These are phyloP conservation scores for Tachysurus fulvidraco DNA, from an alignment of 2,113 vertebrate genomes.

Conservation along the genomic window DNA sequence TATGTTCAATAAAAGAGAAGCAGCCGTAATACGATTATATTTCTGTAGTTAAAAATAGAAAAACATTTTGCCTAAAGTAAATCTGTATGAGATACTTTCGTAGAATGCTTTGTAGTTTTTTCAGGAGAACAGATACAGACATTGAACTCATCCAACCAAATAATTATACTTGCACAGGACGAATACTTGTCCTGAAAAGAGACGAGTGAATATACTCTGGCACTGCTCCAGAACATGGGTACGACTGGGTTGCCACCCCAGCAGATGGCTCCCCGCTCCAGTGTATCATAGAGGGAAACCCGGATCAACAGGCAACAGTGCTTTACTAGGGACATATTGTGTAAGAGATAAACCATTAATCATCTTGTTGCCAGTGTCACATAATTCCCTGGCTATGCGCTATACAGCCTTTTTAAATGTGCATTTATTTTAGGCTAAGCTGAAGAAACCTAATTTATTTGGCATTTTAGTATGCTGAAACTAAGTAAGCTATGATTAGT, in stretches of 20 bases:
- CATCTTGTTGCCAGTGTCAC: constrained; percentile 46
- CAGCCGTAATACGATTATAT: background rate
- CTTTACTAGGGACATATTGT: background rate
- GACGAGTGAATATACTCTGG: background rate
- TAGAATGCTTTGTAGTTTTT: background rate
- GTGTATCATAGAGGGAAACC: constrained; percentile 51
- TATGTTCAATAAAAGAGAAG: background rate
- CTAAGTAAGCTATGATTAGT: background rate
- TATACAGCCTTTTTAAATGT: background rate
- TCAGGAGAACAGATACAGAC: background rate
- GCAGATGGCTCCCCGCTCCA: constrained; percentile 71
- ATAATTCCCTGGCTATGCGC: background rate
- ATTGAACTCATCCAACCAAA: background rate
- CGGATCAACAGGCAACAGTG: background rate
- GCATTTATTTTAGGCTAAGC: background rate
- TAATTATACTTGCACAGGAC: background rate
- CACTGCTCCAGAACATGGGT: background rate
- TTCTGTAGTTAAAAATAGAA: background rate
- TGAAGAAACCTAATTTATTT: background rate
- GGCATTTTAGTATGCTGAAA: background rate
- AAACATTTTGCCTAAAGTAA: background rate
- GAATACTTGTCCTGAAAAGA: background rate
- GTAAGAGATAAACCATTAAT: background rate
- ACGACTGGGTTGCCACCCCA: constrained; percentile 46
- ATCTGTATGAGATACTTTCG: background rate